Evolutionary conservation across 2,888 invertebrate species (phyloP), one percentile per base, ranked within the genome.

Genomic region (Cephus pulcher): DNA sequence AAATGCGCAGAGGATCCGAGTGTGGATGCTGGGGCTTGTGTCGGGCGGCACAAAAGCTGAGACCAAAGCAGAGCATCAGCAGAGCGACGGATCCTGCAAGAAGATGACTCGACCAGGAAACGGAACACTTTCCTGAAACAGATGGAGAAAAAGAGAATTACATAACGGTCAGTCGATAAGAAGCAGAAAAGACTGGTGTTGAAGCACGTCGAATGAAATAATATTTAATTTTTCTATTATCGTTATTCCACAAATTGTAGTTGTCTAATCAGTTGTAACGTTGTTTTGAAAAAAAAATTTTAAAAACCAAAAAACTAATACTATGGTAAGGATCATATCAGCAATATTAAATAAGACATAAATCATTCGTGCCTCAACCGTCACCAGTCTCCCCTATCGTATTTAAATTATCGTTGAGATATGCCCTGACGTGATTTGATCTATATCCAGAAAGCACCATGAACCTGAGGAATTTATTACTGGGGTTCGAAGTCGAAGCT

Each of bases 41-140:
- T 87, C 93, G 92, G 86, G 93, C 93, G 76, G 94, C 93, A 88
- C 93, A 93, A 91, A 94, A 93, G 90, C 93, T 94, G 87, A 94
- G 90, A 78, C 92, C 92, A 88, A 93, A 93, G 90, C 93, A 94
- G 79, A 93, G 87, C 85, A 93, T 87, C 81, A 93, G 91, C 68
- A 93, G 90, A 34, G 92, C 91, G 80, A 93, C 93, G 68, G 93
- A 93, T 79, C 92, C 91, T 37, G 92, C 92, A 83, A 94, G 91
- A 83, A 94, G 91, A 89, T 93, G 93, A 80, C 93, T 92, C 78
- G 94, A 94, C 93, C 93, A 94, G 80, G 94, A 94, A 79, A 94
- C 89, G 83, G 93, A 92, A 85, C 94, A 94, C 77, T 92, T 92
- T 80, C 94, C 94, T 94, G 92, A 78, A 89, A 87, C 87, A 86